A percentile compares a stretch with the other conserved stretches of the same genome.
Conservation (phyloP, 2,113 vertebrate species). For the Platycercus adscitus region DNA sequence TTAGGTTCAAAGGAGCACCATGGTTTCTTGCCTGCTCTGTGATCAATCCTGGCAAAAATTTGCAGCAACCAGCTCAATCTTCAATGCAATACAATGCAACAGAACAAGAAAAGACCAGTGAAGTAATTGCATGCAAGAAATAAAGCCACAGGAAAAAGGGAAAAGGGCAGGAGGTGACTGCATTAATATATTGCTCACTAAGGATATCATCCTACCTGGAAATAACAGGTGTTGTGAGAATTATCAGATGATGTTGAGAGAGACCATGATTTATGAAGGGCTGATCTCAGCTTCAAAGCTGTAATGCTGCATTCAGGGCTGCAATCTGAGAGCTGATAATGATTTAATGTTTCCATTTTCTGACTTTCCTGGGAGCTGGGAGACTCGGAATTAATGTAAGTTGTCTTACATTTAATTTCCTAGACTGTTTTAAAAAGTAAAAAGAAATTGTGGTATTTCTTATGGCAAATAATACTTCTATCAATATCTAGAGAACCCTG, state of each 20-base stretch:
- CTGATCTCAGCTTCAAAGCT: background rate
- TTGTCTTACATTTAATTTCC: background rate
- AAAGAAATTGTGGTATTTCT: background rate
- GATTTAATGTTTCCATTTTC: background rate
- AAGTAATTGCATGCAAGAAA: background rate
- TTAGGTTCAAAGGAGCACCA: background rate
- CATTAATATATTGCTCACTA: background rate
- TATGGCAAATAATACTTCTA: background rate
- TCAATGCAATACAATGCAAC: too few species aligned
- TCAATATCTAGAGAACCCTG: background rate
- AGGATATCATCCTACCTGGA: background rate
- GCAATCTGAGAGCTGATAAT: background rate
- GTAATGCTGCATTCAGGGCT: background rate
- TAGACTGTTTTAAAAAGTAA: background rate
- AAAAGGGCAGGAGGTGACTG: background rate
- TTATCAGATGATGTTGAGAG: background rate
- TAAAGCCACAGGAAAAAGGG: background rate
- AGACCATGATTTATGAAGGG: background rate
- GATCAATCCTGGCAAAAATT: background rate
- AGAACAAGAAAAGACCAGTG: background rate
- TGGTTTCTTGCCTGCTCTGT: background rate
- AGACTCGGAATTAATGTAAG: background rate
- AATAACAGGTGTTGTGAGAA: background rate
- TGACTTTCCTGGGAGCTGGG: background rate
- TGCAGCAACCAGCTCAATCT: background rate